phyloP scores from a whole-genome alignment of 2,797 vertebrate genomes.

The Spheniscus humboldti region DNA sequence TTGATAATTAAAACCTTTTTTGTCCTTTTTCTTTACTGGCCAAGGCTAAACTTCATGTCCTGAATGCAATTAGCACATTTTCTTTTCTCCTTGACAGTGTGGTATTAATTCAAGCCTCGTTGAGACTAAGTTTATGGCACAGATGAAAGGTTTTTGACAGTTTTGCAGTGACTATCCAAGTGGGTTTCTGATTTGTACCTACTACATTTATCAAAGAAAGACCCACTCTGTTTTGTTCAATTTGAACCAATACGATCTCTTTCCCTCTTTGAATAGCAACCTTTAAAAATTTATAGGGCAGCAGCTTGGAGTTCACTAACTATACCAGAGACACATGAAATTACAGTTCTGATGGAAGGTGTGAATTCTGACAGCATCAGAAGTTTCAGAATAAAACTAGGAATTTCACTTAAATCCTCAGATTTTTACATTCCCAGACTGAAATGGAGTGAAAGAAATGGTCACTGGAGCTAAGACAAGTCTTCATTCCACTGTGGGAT shows the following conservation, averaged over 20 bases:
- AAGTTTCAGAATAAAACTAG: slow-evolving; percentile 57
- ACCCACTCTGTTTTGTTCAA: background rate
- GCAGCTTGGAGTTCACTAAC: slow-evolving; percentile 64
- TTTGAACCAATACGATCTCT: background rate
- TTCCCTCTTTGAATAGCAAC: slow-evolving; percentile 40
- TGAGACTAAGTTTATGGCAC: background rate
- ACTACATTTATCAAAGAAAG: background rate
- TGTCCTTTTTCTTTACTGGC: background rate
- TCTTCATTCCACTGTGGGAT: background rate
- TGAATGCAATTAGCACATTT: background rate
- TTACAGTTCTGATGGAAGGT: slow-evolving; percentile 60
- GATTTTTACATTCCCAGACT: slow-evolving; percentile 9
- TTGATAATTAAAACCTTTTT: background rate
- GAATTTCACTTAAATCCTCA: slow-evolving; percentile 45
- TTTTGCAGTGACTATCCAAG: background rate
- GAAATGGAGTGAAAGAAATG: background rate
- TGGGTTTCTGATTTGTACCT: background rate
- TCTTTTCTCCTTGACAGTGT: background rate
- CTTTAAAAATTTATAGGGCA: slow-evolving; percentile 63
- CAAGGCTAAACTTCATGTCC: background rate
- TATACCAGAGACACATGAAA: slow-evolving; percentile 57
- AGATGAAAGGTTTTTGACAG: background rate
- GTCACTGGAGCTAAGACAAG: background rate
- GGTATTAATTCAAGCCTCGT: background rate
- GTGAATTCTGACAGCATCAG: slow-evolving; percentile 61